Evolutionary conservation across 1,140 invertebrate species (phyloP).

Genomic region (Hyles euphorbiae): DNA sequence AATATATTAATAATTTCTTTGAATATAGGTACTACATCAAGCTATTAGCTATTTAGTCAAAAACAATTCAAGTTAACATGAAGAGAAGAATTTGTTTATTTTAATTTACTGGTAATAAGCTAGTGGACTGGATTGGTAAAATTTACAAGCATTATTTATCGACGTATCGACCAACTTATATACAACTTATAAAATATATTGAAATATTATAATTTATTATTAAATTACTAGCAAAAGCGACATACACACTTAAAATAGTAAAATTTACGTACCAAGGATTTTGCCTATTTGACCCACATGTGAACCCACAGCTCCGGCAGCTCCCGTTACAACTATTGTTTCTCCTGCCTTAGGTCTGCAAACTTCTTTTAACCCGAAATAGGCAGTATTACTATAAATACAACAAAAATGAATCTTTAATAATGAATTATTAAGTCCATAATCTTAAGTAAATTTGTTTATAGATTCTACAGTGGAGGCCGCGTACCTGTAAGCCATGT

Average conservation of each 20-base stretch:
- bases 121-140: no score
- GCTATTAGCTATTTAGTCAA: background rate
- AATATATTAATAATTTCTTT: background rate
- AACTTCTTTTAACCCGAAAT: constrained; percentile 78
- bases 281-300: constrained; percentile 80
- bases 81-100: no score
- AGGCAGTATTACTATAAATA: constrained; percentile 78
- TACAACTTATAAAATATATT: no score
- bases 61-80: no score
- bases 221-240: background rate
- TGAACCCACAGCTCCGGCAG: constrained; percentile 79
- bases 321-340: constrained; percentile 76
- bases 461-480: no score
- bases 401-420: constrained; percentile 4
- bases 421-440: no score
- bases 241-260: constrained; percentile 3
- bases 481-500: no score
- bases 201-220: background rate
- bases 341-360: constrained; percentile 77
- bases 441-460: no score
- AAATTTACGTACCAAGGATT: constrained; percentile 65
- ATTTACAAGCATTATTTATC: no score
- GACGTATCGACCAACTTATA: no score
- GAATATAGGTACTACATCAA: background rate
- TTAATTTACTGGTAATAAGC: no score